Evolutionary conservation across 2,797 vertebrate genomes (phyloP), one percentile per base, ranked within the genome.

Genomic region (Poecile montanus): DNA sequence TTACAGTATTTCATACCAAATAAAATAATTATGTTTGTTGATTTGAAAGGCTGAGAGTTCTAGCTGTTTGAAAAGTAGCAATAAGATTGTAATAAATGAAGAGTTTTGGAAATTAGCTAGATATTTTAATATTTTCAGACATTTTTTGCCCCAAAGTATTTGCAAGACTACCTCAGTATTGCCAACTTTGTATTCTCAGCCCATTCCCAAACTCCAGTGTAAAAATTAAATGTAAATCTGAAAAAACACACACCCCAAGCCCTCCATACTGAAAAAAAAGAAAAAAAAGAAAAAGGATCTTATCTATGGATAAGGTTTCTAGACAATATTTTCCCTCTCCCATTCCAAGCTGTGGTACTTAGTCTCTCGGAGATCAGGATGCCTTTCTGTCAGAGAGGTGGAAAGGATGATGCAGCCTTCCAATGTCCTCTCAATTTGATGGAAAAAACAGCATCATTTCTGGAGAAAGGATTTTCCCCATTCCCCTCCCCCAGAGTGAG

Each of bases 181-280:
- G 16, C 7, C 17, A 85, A 0, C 6, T 58, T 66, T 50, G 18
- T 44, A 32, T 77, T 92, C 48, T 82, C 27, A 63, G 36, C 7
- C 40, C 17, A 22, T 56, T 76, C n/a, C 27, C 79, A 73, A 86
- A 71, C 5, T 38, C 44, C 17, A 73, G 19, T 6, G 10, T 32
- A 83, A 92, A 91, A 79, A 66, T 23, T 47, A n/a, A 40, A 38
- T 16, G 27, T 76, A 66, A 68, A 58, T 58, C 13, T 87, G 22
- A 42, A 82, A 76, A 65, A 50, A 48, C 0, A 29, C 2, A 1
- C 3, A 10, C 6, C 21, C 40, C 20, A 78, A 78, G 26, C 10
- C 3, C 6, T 12, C 9, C 7, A 16, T 9, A 38, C 4, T 0
- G 2, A 10, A 18, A 40, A 19, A 13, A 15, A 10, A 3, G 13